phyloP scores from a whole-genome alignment of 2,888 invertebrate species.

The Lordiphosa fenestrarum region DNA sequence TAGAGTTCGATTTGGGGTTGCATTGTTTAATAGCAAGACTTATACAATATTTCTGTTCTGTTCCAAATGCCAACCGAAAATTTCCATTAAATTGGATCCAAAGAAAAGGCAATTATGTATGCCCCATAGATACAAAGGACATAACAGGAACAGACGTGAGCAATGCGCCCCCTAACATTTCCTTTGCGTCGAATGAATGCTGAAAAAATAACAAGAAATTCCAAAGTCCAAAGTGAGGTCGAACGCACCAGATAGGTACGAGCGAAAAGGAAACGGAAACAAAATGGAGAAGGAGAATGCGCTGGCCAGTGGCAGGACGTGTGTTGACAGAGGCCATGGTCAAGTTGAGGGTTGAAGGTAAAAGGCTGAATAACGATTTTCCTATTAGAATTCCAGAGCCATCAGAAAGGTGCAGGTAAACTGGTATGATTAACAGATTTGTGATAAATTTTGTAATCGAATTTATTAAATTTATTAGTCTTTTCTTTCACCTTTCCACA shows the following conservation, averaged over 20 bases:
- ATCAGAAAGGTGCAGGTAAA: background rate
- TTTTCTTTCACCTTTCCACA: conserved; percentile 1
- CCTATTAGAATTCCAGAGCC: conserved; percentile 36
- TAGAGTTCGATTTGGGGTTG: no score
- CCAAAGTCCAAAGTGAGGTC: conserved; percentile 17
- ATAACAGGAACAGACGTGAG: conserved; percentile 17
- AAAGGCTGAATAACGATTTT: conserved; percentile 47
- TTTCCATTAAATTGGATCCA: background rate
- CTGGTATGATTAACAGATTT: conserved; percentile 8
- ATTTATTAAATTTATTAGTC: conserved; percentile 42
- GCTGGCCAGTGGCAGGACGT: background rate
- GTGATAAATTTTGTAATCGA: conserved; percentile 44
- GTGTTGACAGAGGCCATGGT: conserved; percentile 19
- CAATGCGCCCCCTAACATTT: conserved; percentile 27
- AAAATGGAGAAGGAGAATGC: conserved; percentile 32
- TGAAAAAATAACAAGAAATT: conserved; percentile 26
- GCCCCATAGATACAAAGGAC: conserved; percentile 12
- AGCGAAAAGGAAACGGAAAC: conserved; percentile 36
- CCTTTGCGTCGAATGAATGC: conserved; percentile 30
- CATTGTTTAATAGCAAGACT: no score
- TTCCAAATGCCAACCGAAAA: no score
- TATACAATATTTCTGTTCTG: no score
- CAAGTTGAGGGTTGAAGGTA: conserved; percentile 15
- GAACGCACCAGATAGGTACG: no score
- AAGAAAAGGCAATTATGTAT: conserved; percentile 29